Percentiles rank a stretch among this genome's conserved stretches.
Evolutionary conservation across 92 coral and sea anemone genomes (phyloP).

Genomic region (Palythoa grandiflora): DNA sequence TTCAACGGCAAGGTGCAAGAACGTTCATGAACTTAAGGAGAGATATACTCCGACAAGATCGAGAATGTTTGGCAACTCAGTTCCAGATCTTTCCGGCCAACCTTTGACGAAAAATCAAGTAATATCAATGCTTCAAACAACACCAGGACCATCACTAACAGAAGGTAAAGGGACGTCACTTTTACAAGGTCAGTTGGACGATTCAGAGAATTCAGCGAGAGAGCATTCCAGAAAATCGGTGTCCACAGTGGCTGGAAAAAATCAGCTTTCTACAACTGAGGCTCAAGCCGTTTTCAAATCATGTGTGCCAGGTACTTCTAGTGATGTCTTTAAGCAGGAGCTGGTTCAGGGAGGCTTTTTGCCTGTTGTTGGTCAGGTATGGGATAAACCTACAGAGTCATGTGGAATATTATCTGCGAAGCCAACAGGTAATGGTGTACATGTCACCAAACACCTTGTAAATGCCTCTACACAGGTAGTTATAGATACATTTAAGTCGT

Average conservation of each 20-base stretch:
- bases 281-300: background rate
- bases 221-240: background rate
- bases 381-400: background rate
- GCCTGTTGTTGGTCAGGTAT: background rate
- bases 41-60: background rate
- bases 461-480: constrained; percentile 23
- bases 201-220: background rate
- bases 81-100: constrained; percentile 32
- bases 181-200: background rate
- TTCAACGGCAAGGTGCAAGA: background rate
- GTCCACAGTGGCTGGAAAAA: background rate
- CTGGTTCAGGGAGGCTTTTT: background rate
- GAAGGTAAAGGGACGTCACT: background rate
- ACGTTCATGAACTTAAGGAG: background rate
- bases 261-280: background rate
- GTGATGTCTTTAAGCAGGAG: background rate
- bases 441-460: background rate
- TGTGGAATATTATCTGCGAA: background rate
- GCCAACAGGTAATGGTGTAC: background rate
- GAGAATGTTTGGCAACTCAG: background rate
- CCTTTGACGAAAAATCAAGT: constrained; percentile 39
- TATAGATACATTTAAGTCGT: background rate
- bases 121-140: constrained; percentile 40
- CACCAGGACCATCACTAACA: constrained; percentile 34
- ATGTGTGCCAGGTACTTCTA: background rate